These are phyloP conservation scores for Carassius carassius DNA, from an alignment of 2,113 vertebrate genomes.

Conservation along the genomic window DNA sequence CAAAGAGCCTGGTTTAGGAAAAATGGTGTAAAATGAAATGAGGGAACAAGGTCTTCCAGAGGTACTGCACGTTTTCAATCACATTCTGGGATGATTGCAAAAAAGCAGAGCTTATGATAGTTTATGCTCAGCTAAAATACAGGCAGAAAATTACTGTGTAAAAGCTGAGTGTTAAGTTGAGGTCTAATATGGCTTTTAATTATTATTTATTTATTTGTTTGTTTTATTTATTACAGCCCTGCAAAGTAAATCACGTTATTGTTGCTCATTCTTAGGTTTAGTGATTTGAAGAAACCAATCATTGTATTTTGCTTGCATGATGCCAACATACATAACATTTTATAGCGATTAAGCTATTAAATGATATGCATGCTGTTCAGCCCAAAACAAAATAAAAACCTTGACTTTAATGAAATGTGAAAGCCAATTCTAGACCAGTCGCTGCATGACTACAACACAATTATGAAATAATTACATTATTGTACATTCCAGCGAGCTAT, in stretches of 20 bases:
- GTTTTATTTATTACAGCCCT: background rate
- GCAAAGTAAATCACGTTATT: background rate
- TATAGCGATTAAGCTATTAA: background rate
- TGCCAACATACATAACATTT: background rate
- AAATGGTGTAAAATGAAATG: conserved; percentile 4
- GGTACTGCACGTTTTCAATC: background rate
- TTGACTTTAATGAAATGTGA: too few relatives aligned
- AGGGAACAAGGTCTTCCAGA: conserved; percentile 2
- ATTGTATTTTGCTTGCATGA: too few relatives aligned
- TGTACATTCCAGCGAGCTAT: too few relatives aligned
- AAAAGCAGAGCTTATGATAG: conserved; percentile 32
- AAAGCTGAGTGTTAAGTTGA: too few relatives aligned
- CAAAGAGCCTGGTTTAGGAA: background rate
- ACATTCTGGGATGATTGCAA: background rate
- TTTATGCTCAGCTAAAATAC: conserved; percentile 19
- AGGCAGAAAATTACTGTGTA: background rate
- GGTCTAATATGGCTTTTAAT: too few relatives aligned
- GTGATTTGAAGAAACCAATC: background rate
- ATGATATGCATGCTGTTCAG: background rate
- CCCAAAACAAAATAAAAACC: background rate
- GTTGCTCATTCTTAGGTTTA: background rate
- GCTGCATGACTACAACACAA: background rate
- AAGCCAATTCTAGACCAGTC: background rate
- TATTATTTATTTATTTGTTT: background rate
- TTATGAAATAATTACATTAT: too few relatives aligned